Evolutionary conservation across 2,797 vertebrate genomes (phyloP).

Genomic region (Hirundo rustica): DNA sequence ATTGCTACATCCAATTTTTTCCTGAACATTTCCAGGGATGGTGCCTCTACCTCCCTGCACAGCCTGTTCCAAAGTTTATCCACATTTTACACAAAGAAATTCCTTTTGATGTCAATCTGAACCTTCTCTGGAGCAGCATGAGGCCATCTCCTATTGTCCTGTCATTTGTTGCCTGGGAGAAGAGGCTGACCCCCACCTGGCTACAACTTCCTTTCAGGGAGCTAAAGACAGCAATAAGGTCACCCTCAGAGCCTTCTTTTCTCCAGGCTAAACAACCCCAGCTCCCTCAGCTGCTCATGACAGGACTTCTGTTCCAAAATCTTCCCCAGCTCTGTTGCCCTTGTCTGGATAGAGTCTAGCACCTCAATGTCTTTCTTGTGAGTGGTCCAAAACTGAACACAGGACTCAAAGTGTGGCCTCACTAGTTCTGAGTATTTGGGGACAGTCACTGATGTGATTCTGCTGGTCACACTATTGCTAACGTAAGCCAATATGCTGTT

Average conservation of each 20-base stretch:
- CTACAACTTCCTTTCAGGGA: background rate
- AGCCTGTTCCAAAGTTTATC: background rate
- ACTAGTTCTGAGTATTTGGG: fast-evolving
- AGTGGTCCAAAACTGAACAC: background rate
- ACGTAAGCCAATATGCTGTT: background rate
- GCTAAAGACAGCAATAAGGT: background rate
- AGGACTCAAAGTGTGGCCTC: background rate
- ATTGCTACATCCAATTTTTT: background rate
- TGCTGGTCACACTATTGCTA: background rate
- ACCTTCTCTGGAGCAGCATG: background rate
- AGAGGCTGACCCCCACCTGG: background rate
- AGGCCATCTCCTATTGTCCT: background rate
- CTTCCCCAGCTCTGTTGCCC: background rate
- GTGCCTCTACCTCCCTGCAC: background rate
- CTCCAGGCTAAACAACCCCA: background rate
- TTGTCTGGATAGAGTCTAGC: no score
- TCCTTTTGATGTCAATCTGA: background rate
- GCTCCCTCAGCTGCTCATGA: background rate
- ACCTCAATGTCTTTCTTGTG: background rate
- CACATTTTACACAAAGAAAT: background rate
- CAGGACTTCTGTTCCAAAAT: background rate
- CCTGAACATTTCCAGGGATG: background rate
- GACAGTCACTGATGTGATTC: background rate
- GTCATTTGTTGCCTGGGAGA: no score
- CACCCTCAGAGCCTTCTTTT: background rate